Evolutionary conservation across 2,888 invertebrate genomes (phyloP).

Genomic region (Orchestes rusci): DNA sequence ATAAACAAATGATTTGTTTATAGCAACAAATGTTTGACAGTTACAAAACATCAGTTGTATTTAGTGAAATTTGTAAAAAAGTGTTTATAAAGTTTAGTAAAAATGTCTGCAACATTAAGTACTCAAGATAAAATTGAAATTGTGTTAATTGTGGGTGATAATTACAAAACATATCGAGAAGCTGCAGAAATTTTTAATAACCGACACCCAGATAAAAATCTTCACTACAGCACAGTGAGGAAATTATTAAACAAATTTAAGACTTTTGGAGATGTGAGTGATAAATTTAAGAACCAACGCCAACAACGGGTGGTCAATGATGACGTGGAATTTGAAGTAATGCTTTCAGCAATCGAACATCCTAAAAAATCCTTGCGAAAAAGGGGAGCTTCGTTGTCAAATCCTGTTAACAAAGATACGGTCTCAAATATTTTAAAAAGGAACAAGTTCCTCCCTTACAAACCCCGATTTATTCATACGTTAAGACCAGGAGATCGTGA

Average conservation of each 20-base stretch:
- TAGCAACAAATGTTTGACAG: neutral
- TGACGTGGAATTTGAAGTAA: slow-evolving; percentile 4
- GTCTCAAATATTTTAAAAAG: neutral
- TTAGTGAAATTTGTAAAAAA: no score
- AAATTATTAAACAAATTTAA: neutral
- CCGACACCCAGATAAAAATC: slow-evolving; percentile 7
- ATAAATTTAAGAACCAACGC: slow-evolving; percentile 1
- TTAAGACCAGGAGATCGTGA: neutral
- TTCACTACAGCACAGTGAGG: slow-evolving; percentile 1
- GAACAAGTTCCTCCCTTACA: neutral
- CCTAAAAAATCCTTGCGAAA: neutral
- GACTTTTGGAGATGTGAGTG: neutral
- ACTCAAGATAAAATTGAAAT: slow-evolving; percentile 4
- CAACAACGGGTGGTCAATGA: slow-evolving; percentile 8
- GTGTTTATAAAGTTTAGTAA: slow-evolving; percentile 1
- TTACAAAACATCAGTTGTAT: neutral
- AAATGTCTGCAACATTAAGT: slow-evolving; percentile 1
- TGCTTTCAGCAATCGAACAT: slow-evolving; percentile 5
- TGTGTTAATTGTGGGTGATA: slow-evolving; percentile 4
- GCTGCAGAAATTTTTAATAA: slow-evolving; percentile 1
- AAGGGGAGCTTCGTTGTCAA: neutral
- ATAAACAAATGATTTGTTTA: neutral
- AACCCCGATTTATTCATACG: neutral
- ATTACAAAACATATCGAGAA: slow-evolving; percentile 6
- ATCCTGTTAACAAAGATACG: neutral